Base-by-base conservation (phyloP, 2,888 invertebrate species). In the Galeruca laticollis region DNA sequence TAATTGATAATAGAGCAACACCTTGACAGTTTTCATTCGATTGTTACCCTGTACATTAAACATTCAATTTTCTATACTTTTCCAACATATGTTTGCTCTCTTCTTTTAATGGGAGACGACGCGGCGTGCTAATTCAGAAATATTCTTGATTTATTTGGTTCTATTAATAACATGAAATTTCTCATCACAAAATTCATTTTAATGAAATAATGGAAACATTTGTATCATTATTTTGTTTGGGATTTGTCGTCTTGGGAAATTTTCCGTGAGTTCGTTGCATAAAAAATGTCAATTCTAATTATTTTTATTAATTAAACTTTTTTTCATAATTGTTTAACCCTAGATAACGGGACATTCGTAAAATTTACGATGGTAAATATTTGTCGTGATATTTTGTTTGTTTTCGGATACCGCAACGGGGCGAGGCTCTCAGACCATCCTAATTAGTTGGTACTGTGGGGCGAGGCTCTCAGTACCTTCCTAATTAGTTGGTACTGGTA, bases 181-280 rank as follows among this genome's bases (percentile, higher is more conserved):
- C 51, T 66, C 66, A 66, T 59, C 51, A 51, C 59, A 59, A 66
- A 57, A 60, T 59, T 59, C 66, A 51, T 59, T 66, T 66, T 59
- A 59, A 66, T 60, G 66, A 66, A 66, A 59, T 66, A 66, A 59
- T 66, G 66, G 59, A 66, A 59, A 66, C 49, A 43, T 59, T 66
- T 66, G 40, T 66, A 33, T 66, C 35, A 37, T 60, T 51, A 66
- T 59, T 57, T 60, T 66, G 47, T 66, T 63, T 63, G 40, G 54
- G 40, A n/a, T 54, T 54, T 21, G 54, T 37, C 54, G 21, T 40
- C 20, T 26, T 51, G 18, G 47, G 37, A 52, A 62, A 61, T 52
- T 37, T 52, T 35, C 15, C 1, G 33, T 52, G 3, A 31, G 4
- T n/a, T 21, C n/a, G 26, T 21, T 52, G 31, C 26, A 26, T 13